Evolutionary conservation across 2,888 invertebrate species (phyloP).

Genomic region (Sphaeridia pumilis): DNA sequence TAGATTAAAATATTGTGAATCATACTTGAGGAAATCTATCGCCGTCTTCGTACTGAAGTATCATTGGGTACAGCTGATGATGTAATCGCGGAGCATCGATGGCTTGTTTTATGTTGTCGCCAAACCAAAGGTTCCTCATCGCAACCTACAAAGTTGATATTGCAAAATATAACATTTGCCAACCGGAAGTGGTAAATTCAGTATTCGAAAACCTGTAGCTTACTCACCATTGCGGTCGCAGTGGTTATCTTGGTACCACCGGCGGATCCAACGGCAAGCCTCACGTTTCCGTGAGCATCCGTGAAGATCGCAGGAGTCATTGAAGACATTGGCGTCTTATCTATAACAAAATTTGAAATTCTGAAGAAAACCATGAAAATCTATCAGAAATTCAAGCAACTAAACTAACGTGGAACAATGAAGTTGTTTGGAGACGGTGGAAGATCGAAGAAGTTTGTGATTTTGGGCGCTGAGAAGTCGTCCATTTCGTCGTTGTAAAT

Average conservation of each 20-base stretch:
- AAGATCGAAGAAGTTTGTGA: slow-evolving; percentile 55
- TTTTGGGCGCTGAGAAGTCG: slow-evolving; percentile 65
- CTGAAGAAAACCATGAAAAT: not conserved
- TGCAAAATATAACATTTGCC: not conserved
- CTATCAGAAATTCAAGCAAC: too few species aligned
- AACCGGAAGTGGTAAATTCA: not conserved
- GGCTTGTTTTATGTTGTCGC: slow-evolving; percentile 61
- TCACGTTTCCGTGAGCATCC: slow-evolving; percentile 42
- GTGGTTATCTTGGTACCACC: slow-evolving; percentile 49
- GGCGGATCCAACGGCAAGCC: slow-evolving; percentile 45
- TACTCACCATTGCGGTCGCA: slow-evolving; percentile 39
- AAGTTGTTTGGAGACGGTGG: slow-evolving; percentile 75
- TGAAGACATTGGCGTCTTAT: slow-evolving; percentile 69
- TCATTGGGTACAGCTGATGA: slow-evolving; percentile 70
- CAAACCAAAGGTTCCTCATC: slow-evolving; percentile 63
- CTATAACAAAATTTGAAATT: not conserved
- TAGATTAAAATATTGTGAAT: not conserved
- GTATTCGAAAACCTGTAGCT: not conserved
- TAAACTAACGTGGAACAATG: slow-evolving; percentile 51
- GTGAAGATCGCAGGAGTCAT: slow-evolving; percentile 72
- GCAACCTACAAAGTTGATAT: slow-evolving; percentile 48
- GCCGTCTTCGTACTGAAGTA: slow-evolving; percentile 33
- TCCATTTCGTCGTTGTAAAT: slow-evolving; percentile 88
- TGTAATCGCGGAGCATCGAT: slow-evolving; percentile 69
- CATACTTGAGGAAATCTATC: slow-evolving; percentile 36